phyloP scores from a whole-genome alignment of 2,888 invertebrate species.

The Anoncus sp. region DNA sequence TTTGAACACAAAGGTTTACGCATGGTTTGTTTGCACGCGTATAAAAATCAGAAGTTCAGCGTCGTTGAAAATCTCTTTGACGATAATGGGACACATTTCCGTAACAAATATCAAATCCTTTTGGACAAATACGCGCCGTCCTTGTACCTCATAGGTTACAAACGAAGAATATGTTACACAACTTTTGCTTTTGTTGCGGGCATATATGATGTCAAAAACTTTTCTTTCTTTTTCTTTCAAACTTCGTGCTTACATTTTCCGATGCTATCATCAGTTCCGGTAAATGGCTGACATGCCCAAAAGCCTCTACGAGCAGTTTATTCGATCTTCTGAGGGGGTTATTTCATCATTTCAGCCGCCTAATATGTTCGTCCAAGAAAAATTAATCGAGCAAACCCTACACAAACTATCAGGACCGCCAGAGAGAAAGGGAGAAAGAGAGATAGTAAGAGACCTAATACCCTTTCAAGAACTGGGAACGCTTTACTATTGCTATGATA shows the following conservation, averaged over 20 bases:
- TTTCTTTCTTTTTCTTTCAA: slow-evolving; percentile 29
- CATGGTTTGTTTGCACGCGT: not conserved
- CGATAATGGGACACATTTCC: not conserved
- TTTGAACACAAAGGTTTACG: not conserved
- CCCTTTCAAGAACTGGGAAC: slow-evolving; percentile 46
- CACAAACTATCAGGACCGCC: not conserved
- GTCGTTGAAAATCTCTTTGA: no score
- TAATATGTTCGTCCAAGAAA: slow-evolving; percentile 39
- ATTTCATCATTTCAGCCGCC: slow-evolving; percentile 35
- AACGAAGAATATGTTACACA: not conserved
- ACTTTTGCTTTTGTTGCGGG: slow-evolving; percentile 10
- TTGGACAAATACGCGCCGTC: slow-evolving; percentile 7
- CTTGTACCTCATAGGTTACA: not conserved
- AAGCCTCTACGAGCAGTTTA: slow-evolving; percentile 30
- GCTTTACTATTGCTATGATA: slow-evolving; percentile 9
- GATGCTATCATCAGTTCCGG: slow-evolving; percentile 22
- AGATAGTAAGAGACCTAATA: slow-evolving; percentile 53
- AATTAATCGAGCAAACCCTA: slow-evolving; percentile 40
- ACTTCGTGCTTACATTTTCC: slow-evolving; percentile 18
- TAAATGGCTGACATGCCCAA: slow-evolving; percentile 36
- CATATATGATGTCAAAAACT: slow-evolving; percentile 18
- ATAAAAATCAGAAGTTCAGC: slow-evolving; percentile 4
- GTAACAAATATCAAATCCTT: not conserved
- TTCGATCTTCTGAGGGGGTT: slow-evolving; percentile 21
- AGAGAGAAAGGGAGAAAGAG: no score